Base-by-base conservation (phyloP, 1,140 invertebrate genomes). In the Diorhabda sublineata region DNA sequence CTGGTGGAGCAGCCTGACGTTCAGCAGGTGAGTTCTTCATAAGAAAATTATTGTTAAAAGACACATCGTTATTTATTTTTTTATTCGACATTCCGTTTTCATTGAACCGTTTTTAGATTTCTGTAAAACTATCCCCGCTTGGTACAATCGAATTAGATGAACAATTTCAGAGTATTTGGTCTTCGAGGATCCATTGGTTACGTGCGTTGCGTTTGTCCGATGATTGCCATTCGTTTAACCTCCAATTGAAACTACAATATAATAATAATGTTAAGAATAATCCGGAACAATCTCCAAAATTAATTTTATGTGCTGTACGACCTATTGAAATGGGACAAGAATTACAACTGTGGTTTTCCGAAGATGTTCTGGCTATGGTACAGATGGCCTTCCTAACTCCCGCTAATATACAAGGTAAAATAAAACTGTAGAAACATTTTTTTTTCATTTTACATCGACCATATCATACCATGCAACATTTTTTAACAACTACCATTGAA, bases 301-400 rank as follows among this genome's bases (percentile, higher is more conserved):
- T 87, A 0, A 69, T 81, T 2, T 67, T 88, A 3, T 83, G 83
- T 77, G 79, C 82, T 3, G 83, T 85, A 3, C 82, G 83, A 71
- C 69, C 76, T 1, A 84, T 92, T 4, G 69, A 75, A 52, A 74
- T 79, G 7, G 88, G 87, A 0, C 85, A 93, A 68, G 85, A 88
- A 71, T 77, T 95, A 0, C 79, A 86, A 6, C 83, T 94, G 69
- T 97, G 95, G 95, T 95, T 95, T 78, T 88, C 89, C 1, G 89
- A 92, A 59, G 87, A 89, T 65, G 80, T 93, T 52, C 82, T 94
- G 0, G 85, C 88, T 3, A 82, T 88, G 42, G 82, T 93, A 66
- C 87, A 87, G 58, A 89, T 93, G 76, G 93, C 93, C 0, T 92
- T 94, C 77, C 83, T 97, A 4, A 90, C 87, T 4, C 91, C 92